Evolutionary conservation across 35 echinoderm and acorn worm species (phyloP), one percentile per base, ranked within the genome.

Genomic region (Ophioderma brevispina): DNA sequence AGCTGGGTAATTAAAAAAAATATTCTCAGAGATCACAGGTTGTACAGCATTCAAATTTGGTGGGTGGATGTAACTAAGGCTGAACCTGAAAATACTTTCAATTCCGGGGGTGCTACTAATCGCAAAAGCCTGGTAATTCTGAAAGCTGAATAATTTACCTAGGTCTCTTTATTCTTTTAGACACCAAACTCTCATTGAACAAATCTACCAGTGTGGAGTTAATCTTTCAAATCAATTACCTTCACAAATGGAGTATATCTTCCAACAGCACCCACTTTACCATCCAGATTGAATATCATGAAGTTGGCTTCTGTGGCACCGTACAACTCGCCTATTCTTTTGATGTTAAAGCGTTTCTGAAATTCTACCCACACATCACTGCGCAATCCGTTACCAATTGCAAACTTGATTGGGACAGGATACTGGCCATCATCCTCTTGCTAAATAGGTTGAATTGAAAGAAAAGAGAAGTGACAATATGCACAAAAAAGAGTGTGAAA

Each of bases 351-450:
- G 36, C 97, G 87, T 18, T 55, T 80, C 35, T 93, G 39, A 78
- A 99, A 98, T 34, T 98, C 89, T 41, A 76, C 30, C 95, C 95
- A 96, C 31, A 98, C 90, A 46, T 98, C 96, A 14, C 79, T 55
- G 30, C 88, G 38, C 4, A 98, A 85, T 14, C 96, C 96, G 59
- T 94, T 98, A 36, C 96, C 96, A 0, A 94, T 32, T 19, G 96
- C 96, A 13, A 94, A 33, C 31, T 79, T 88, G 13, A 98, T 36
- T 23, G 43, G 85, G 17, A 82, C 89, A 23, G 77, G 52, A 76
- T 93, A 93, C 75, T 90, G 80, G n/a, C 87, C 88, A 79, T 97
- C 95, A 80, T 84, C 33, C 17, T 93, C 88, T n/a, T 36, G 79
- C 82, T 91, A 75, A 35, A 38, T 33, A 13, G 30, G 77, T 31